A percentile compares a stretch with the other conserved stretches of the same genome.
phyloP scores from a whole-genome alignment of 2,888 invertebrate genomes.

The Podabrus alpinus region DNA sequence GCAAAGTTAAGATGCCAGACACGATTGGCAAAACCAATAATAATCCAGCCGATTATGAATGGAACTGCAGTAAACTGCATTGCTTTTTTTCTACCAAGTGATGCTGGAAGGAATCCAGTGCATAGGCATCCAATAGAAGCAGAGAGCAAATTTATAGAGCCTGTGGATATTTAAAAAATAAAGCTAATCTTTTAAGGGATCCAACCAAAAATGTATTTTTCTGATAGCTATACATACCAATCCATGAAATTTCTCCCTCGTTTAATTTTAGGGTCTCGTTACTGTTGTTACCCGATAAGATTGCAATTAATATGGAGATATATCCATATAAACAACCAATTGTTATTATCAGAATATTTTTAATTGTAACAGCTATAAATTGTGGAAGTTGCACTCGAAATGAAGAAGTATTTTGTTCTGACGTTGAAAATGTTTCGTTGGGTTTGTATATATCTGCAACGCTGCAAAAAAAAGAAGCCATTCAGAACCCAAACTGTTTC shows the following conservation, averaged over 20 bases:
- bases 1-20: slow-evolving; percentile 71
- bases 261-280: slow-evolving; percentile 57
- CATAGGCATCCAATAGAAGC: slow-evolving; percentile 78
- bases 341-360: slow-evolving; percentile 74
- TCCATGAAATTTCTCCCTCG: slow-evolving; percentile 73
- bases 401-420: background rate
- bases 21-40: slow-evolving; percentile 68
- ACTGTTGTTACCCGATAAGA: slow-evolving; percentile 59
- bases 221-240: slow-evolving; percentile 64
- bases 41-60: slow-evolving; percentile 74
- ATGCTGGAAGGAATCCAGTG: slow-evolving; percentile 73
- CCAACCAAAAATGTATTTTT: no score
- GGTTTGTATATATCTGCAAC: background rate
- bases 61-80: slow-evolving; percentile 79
- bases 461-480: no score
- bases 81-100: slow-evolving; percentile 71
- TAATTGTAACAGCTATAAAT: slow-evolving; percentile 75
- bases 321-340: slow-evolving; percentile 83
- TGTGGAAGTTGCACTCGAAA: slow-evolving; percentile 65
- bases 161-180: slow-evolving; percentile 53
- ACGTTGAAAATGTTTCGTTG: background rate
- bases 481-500: no score
- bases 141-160: slow-evolving; percentile 78
- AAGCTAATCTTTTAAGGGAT: background rate
- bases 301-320: slow-evolving; percentile 79